Percentiles rank a stretch among this genome's conserved stretches.
phyloP scores from a whole-genome alignment of 1,140 invertebrate genomes.

The Papilio glaucus region DNA sequence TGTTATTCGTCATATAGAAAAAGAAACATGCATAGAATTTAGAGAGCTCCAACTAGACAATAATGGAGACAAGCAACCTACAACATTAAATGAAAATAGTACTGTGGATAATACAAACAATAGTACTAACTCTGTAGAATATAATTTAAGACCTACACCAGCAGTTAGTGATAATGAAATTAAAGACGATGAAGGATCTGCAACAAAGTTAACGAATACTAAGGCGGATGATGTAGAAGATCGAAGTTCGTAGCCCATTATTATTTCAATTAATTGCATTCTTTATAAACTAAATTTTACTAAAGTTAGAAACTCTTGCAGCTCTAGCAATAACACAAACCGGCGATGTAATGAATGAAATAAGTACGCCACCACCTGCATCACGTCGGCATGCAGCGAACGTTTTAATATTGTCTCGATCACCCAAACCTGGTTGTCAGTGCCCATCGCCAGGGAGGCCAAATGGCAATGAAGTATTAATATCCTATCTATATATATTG shows the following conservation, averaged over 20 bases:
- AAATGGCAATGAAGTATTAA: conserved; percentile 53
- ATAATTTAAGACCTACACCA: background rate
- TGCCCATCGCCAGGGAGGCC: conserved; percentile 61
- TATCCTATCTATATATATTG: background rate
- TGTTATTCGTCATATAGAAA: conserved; percentile 70
- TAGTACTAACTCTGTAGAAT: background rate
- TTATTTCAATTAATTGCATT: background rate
- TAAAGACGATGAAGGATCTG: conserved; percentile 27
- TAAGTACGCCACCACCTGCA: conserved; percentile 34
- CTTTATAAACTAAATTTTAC: background rate
- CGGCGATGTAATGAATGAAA: conserved; percentile 19
- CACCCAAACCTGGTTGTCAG: conserved; percentile 58
- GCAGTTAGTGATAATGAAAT: conserved; percentile 37
- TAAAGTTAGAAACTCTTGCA: background rate
- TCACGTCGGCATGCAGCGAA: conserved; percentile 56
- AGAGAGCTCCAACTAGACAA: conserved; percentile 47
- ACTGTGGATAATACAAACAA: conserved; percentile 33
- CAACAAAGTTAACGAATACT: conserved; percentile 18
- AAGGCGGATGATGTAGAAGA: background rate
- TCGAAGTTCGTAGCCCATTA: background rate
- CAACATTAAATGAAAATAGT: conserved; percentile 32
- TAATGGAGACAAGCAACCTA: conserved; percentile 29
- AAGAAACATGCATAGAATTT: conserved; percentile 73
- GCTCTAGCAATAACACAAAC: background rate
- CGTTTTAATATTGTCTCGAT: conserved; percentile 53